Percentiles rank a stretch among this genome's conserved stretches.
phyloP scores from a whole-genome alignment of 2,113 vertebrate species.

The Spizaetus ornatus region DNA sequence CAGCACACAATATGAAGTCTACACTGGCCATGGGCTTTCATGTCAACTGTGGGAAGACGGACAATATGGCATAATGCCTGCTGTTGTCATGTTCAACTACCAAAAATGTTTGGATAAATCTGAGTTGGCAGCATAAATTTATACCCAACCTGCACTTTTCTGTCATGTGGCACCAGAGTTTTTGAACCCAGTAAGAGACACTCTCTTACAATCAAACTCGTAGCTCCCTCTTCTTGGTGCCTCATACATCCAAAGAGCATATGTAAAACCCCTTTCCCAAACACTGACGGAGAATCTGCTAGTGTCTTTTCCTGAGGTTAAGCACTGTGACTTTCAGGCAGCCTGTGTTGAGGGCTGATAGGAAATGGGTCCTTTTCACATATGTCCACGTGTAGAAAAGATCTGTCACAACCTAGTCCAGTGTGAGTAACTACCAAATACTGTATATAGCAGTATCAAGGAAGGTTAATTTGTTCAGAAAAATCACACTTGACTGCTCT shows the following conservation, averaged over 20 bases:
- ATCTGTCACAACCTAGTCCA: not conserved
- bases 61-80: not conserved
- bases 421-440: not conserved
- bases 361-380: not conserved
- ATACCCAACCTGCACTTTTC: not conserved
- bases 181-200: not conserved
- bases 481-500: not conserved
- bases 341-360: not conserved
- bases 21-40: not conserved
- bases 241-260: rapidly evolving
- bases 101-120: not conserved
- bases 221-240: not conserved
- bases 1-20: not conserved
- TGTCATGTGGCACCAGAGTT: not conserved
- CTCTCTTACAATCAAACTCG: rapidly evolving
- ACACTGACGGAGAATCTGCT: not conserved
- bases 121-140: not conserved
- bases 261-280: not conserved
- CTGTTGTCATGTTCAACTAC: not conserved
- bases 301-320: not conserved
- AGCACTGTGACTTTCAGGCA: not conserved
- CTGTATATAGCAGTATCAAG: not conserved
- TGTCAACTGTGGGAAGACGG: not conserved
- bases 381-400: not conserved
- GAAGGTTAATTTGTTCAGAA: not conserved